These are phyloP conservation scores for Nasonovia ribisnigri DNA, from an alignment of 2,888 invertebrate species.

Conservation along the genomic window DNA sequence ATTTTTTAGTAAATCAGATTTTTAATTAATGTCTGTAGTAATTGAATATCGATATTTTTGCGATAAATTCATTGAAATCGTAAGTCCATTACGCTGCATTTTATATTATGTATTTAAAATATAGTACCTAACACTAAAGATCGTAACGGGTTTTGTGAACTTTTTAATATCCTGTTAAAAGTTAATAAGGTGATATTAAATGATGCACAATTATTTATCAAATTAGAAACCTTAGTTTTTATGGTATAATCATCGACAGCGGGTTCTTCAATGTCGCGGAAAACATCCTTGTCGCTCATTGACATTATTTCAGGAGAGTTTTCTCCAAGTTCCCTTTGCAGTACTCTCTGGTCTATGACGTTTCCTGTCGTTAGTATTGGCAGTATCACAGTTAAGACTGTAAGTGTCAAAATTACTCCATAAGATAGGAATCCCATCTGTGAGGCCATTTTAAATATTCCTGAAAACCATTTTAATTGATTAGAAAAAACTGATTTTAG, in stretches of 20 bases:
- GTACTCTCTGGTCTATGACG: constrained; percentile 41
- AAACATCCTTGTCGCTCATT: constrained; percentile 44
- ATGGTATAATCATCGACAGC: constrained; percentile 8
- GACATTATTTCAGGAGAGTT: constrained; percentile 51
- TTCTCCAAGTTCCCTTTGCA: constrained; percentile 51
- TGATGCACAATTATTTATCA: not conserved
- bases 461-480: constrained; percentile 24
- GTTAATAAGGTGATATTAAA: not conserved
- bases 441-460: constrained; percentile 18
- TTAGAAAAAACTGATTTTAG: not conserved
- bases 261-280: constrained; percentile 41
- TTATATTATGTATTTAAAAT: not conserved
- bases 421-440: not conserved
- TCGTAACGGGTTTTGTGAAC: not conserved
- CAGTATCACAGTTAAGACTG: constrained; percentile 2
- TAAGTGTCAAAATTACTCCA: not conserved
- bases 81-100: not conserved
- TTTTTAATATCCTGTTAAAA: constrained; percentile 6
- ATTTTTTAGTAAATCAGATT: not conserved
- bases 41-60: not conserved
- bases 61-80: not conserved
- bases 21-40: not conserved
- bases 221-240: constrained; percentile 38
- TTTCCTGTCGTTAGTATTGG: constrained; percentile 27
- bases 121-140: not conserved